Base-by-base conservation (phyloP, 2,797 vertebrate genomes). In the Chrysocyon brachyurus region DNA sequence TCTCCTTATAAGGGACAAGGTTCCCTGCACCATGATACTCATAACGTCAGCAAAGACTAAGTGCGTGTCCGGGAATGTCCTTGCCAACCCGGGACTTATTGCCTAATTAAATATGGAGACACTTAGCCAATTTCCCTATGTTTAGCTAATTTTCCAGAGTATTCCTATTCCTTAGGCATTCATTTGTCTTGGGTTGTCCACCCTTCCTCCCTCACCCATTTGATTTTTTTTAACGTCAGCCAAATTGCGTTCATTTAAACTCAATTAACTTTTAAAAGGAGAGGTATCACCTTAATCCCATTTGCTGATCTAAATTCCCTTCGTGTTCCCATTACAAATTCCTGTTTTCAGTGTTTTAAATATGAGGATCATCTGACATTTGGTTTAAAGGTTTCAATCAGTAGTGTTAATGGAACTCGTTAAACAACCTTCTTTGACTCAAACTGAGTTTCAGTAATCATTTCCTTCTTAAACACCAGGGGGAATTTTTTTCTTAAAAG, bases 171-270 rank as follows among this genome's bases (percentile, higher is more conserved):
- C 97, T 97, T 88, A 95, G 92, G 96, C 93, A 52, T 95, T 97
- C 93, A 97, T 98, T 97, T 97, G 97, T 98, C 98, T 97, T 56
- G 95, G 90, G 22, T n/a, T 59, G 56, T 28, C 61, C 24, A 10
- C 90, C 70, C 75, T 36, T 94, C 73, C 68, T 31, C 46, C 54
- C 84, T 89, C 87, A 28, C n/a, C 8, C 17, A 36, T 96, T 56
- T 78, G 96, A n/a, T 97, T 97, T 97, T 97, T 97, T 97, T 96
- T 79, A 86, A 96, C 97, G 91, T 96, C 73, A 98, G 97, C 84
- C 93, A 98, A 95, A 98, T 91, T 95, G 72, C 96, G 91, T 96
- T 98, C 96, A 97, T 97, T 98, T 97, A 97, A 96, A 97, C 92
- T 96, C 97, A 97, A 97, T 98, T 98, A 97, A 94, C 92, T 97